Base-by-base conservation (phyloP, 1,140 invertebrate genomes). In the Lithobius niger region DNA sequence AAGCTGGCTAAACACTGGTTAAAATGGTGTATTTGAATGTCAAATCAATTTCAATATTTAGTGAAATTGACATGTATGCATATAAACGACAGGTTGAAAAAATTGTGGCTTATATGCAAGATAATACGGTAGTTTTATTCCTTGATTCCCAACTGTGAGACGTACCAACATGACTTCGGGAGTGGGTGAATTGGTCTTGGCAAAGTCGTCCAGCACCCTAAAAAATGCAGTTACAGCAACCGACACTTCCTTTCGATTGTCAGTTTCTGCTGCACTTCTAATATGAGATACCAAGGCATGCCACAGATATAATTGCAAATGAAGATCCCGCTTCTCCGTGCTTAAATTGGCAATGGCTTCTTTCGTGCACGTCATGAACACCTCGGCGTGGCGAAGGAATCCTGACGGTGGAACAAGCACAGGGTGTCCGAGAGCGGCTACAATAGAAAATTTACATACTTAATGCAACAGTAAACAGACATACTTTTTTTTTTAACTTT, bases 301-400 rank as follows among this genome's bases (percentile, higher is more conserved):
- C 48, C 22, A 50, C 21, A 50, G 6, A 50, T 50, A 50, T 27
- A 50, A 50, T 26, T 50, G 48, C 6, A 50, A 26, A 50, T 50
- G 48, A 3, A 50, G 19, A 27, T 50, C 48, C 27, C 27, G 25
- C 27, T 50, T 50, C 6, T 50, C 48, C 3, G 48, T 16, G n/a
- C 22, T 6, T 10, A 50, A 26, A 4, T 19, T 19, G 10, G 27
- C 6, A 16, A 50, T 50, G 3, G 48, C 48, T 6, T 50, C 27
- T 10, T 4, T 26, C 16, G 19, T 6, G 27, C 10, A 24, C 13
- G 27, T 26, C 3, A 50, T 25, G 3, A 50, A 26, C 16, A 50
- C 27, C 27, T 21, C 6, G 10, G 24, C 10, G 25, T 50, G 24
- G 10, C 19, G 6, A 10, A 50, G 13, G 19, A 50, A 50, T 25